Evolutionary conservation across 2,888 invertebrate species (phyloP), one percentile per base, ranked within the genome.

Genomic region (Torymus aiolomorphi): DNA sequence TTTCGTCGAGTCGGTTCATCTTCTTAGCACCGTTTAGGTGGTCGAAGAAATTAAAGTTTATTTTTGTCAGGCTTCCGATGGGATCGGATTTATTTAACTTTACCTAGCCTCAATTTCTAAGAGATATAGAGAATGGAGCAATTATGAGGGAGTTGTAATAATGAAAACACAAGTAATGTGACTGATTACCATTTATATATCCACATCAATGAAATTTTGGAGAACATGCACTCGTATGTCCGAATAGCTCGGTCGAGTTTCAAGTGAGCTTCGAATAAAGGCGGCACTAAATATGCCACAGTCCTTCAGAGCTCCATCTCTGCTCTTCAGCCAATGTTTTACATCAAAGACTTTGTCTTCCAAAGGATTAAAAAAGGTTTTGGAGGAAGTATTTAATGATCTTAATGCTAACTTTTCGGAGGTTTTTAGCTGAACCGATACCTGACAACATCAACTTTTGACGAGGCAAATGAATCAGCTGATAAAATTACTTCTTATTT

Each of bases 371-470:
- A 87, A 57, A 18, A 84, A 82, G 78, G 87, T 84, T 42, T 82
- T 80, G 8, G 73, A 14, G 57, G 85, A 82, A 77, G 82, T 73
- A 52, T 82, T 89, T 57, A 87, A 94, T 88, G 0, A 93, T 91
- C 0, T 92, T 91, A 76, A 95, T 94, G 57, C 91, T 91, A n/a
- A 92, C 86, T 5, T 92, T 89, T 83, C 91, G 83, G 72, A 94
- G 88, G 82, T 94, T 93, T 42, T 91, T 86, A 84, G 87, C 91
- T 1, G 94, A 94, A 0, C 94, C 94, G 11, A 94, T 87, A 2
- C 94, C 94, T 5, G 97, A 97, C 8, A 98, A 89, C 96, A 98
- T 96, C 12, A 98, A 98, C 88, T 89, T 98, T 97, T 0, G 98
- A 97, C 0, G 97, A 95, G 86, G 96, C 18, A 98, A 86, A n/a